phyloP scores from a whole-genome alignment of 2,797 vertebrate species.

The Sebastes minor region DNA sequence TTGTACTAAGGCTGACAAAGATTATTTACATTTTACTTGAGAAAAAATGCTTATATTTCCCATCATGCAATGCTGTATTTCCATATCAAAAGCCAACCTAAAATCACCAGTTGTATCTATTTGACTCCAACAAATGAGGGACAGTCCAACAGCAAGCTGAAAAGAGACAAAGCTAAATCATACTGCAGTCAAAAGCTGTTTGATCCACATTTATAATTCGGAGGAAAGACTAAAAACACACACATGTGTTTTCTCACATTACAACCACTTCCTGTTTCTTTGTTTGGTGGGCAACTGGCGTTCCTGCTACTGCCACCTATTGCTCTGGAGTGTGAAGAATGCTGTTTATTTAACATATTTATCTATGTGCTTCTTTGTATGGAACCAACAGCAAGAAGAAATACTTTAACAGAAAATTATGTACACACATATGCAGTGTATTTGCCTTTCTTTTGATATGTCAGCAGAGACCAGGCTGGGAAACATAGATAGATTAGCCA shows the following conservation, averaged over 20 bases:
- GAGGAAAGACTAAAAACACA: background rate
- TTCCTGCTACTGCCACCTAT: background rate
- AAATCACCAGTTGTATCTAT: background rate
- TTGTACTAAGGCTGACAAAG: too few relatives aligned
- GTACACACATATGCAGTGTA: too few relatives aligned
- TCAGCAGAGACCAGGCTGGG: too few relatives aligned
- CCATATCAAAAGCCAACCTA: background rate
- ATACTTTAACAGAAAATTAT: too few relatives aligned
- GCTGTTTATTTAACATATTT: background rate
- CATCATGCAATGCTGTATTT: background rate
- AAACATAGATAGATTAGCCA: too few relatives aligned
- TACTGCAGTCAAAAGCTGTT: background rate
- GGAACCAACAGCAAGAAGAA: background rate
- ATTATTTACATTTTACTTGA: background rate
- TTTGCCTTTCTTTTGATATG: too few relatives aligned
- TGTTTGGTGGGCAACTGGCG: background rate
- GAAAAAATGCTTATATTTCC: background rate
- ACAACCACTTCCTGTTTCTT: background rate
- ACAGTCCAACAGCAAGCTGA: background rate
- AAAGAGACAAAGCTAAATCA: background rate
- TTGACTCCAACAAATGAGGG: background rate
- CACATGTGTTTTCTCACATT: background rate
- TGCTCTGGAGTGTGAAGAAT: too few relatives aligned
- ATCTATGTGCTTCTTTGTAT: background rate
- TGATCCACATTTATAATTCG: too few relatives aligned